phyloP scores from a whole-genome alignment of 2,797 vertebrate genomes.

The Acridotheres tristis region DNA sequence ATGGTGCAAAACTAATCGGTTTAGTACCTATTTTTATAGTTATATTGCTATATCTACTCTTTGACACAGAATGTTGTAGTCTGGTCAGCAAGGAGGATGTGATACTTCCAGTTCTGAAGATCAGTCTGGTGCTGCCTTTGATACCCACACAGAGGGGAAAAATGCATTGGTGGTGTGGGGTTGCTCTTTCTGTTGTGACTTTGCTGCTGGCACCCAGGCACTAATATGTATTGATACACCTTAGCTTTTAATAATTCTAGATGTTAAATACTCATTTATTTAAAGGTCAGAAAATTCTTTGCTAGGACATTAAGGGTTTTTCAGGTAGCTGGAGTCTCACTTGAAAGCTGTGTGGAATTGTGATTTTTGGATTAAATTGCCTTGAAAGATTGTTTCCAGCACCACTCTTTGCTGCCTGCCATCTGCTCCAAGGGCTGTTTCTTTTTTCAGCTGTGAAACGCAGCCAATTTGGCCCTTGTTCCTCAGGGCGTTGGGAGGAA shows the following conservation, averaged over 20 bases:
- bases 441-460: constrained; percentile 45
- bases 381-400: constrained; percentile 45
- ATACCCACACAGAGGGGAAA: background rate
- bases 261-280: background rate
- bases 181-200: background rate
- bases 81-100: background rate
- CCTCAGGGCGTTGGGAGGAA: constrained; percentile 30
- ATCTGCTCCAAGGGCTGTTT: constrained; percentile 59
- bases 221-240: background rate
- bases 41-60: background rate
- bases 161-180: background rate
- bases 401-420: constrained; percentile 50
- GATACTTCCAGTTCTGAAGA: background rate
- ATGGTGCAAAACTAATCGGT: background rate
- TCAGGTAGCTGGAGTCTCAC: background rate
- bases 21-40: background rate
- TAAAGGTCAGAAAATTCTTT: background rate
- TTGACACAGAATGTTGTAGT: background rate
- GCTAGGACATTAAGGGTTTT: background rate
- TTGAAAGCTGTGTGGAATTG: background rate
- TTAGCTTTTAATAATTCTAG: background rate
- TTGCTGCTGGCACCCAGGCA: background rate
- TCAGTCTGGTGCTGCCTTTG: background rate
- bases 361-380: constrained; percentile 20
- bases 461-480: constrained; percentile 53